Evolutionary conservation across 2,113 vertebrate genomes (phyloP), one percentile per base, ranked within the genome.

Genomic region (Indri indri): DNA sequence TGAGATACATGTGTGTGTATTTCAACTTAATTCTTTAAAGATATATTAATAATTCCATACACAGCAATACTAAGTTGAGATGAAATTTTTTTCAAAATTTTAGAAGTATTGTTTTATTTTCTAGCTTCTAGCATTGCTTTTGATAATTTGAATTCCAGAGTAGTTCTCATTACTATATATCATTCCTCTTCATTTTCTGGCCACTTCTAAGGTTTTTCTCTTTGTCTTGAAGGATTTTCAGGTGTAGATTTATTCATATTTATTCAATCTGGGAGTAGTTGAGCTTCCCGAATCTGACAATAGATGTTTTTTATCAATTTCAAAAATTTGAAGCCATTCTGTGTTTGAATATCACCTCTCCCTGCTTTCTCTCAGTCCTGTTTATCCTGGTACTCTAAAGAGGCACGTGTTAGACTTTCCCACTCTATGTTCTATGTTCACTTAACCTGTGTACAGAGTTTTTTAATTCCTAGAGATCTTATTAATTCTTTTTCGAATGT

Each of bases 381-480:
- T 71, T 91, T 57, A 71, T 91, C 91, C 57, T 79, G 34, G 52
- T 89, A 50, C 52, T 81, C 47, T 40, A 12, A 92, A 54, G 52
- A 88, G 37, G 57, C 32, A 71, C 23, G 23, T 71, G 59, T 47
- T 20, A 54, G 25, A 61, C n/a, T 73, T 79, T 88, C 40, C 61
- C 30, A 52, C 42, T 61, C 59, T 77, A 20, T 52, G 85, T 77
- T 90, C 71, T 73, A 42, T 57, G 45, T 68, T 6, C 79, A 20
- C 34, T 87, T 86, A 65, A 32, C n/a, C 25, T 94, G n/a, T 61
- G 17, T 12, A 8, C 23, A 57, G 45, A 73, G 22, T 52, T 40
- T 77, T 50, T 87, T 70, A 94, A 90, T 83, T 90, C 68, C 54
- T 92, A 90, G 30, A 92, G 76, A 30, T 73, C 83, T 61, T 86